phyloP scores from a whole-genome alignment of 2,797 vertebrate species.

The Cossypha niveicapilla region DNA sequence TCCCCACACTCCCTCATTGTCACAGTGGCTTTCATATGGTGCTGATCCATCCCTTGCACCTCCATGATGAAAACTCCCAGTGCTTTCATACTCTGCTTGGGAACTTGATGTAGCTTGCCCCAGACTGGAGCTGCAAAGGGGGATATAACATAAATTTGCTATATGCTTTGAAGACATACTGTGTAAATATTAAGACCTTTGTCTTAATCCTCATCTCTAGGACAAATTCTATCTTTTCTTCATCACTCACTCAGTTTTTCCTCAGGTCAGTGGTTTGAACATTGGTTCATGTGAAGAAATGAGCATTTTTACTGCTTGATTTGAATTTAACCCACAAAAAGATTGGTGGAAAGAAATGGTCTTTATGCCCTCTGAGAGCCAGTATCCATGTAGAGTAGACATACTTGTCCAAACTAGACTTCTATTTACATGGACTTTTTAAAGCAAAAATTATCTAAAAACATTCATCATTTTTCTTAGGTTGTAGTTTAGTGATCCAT shows the following conservation, averaged over 20 bases:
- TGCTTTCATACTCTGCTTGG: background rate
- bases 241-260: background rate
- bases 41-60: background rate
- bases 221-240: background rate
- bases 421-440: background rate
- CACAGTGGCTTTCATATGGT: accelerated
- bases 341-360: background rate
- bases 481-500: background rate
- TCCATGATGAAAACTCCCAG: background rate
- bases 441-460: background rate
- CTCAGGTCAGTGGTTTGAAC: background rate
- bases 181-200: background rate
- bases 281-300: background rate
- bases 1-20: background rate
- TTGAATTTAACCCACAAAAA: slow-evolving; percentile 34
- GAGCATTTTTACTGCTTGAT: slow-evolving; percentile 9
- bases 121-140: background rate
- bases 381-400: background rate
- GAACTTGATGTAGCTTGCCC: background rate
- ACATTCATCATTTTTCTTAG: background rate
- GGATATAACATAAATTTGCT: background rate
- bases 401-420: background rate
- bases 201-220: background rate
- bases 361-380: background rate
- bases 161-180: background rate